Conservation (phyloP, 37 sponge, comb jelly and placozoan species). For the Halisarca cf. caerulea region DNA sequence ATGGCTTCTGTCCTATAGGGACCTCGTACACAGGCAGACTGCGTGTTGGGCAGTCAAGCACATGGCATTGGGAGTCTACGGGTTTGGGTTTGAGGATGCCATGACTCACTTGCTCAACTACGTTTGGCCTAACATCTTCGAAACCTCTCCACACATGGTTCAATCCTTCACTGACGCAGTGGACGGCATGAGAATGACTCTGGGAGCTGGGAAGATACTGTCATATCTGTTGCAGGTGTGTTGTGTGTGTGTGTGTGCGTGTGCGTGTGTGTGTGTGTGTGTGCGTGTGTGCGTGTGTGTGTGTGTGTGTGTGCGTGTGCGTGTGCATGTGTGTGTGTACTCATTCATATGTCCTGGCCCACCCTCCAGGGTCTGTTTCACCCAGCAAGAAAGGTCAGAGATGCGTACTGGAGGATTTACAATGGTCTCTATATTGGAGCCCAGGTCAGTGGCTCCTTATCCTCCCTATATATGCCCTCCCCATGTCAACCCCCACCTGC, state of each 20-base stretch:
- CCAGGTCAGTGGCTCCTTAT: conserved; percentile 52
- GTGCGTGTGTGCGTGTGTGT: neutral
- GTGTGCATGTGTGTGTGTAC: neutral
- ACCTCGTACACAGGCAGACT: conserved; percentile 97
- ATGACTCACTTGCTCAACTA: conserved; percentile 91
- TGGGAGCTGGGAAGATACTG: conserved; percentile 87
- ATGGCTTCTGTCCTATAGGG: conserved; percentile 44
- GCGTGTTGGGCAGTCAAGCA: conserved; percentile 97
- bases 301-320: conserved; percentile 7
- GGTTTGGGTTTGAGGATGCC: conserved; percentile 98
- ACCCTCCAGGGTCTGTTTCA: conserved; percentile 88
- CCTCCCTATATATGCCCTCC: neutral
- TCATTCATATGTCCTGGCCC: neutral
- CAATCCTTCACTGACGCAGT: conserved; percentile 92
- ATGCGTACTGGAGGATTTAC: conserved; percentile 97
- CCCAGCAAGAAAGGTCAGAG: conserved; percentile 93
- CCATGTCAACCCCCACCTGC: neutral
- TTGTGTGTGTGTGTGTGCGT: no score
- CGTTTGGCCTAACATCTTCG: conserved; percentile 99
- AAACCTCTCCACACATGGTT: conserved; percentile 93
- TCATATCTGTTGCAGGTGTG: conserved; percentile 86
- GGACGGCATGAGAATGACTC: conserved; percentile 83
- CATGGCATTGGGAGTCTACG: conserved; percentile 96
- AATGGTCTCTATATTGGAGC: conserved; percentile 95
- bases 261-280: neutral